Evolutionary conservation across 2,113 vertebrate genomes (phyloP).

Genomic region (Catagonus wagneri): DNA sequence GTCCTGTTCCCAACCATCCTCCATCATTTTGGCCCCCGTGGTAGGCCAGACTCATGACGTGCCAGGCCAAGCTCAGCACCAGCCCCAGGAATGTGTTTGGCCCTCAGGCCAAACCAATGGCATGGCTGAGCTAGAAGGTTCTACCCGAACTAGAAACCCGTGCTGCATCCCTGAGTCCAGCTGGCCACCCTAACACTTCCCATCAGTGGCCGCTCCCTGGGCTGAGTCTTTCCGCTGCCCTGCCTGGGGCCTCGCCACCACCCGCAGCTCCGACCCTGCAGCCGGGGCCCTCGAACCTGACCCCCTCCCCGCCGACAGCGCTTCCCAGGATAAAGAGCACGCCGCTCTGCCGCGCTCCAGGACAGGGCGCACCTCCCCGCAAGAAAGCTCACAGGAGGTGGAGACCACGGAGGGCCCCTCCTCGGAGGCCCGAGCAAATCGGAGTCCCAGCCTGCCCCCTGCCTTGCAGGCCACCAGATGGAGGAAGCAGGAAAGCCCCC

Average conservation of each 20-base stretch:
- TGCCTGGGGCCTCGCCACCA: background rate
- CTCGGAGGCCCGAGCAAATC: background rate
- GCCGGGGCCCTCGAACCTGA: background rate
- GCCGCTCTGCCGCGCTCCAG: background rate
- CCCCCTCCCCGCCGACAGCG: background rate
- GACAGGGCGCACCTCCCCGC: background rate
- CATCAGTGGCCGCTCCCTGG: accelerated
- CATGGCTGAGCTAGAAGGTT: accelerated
- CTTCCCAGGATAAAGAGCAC: background rate
- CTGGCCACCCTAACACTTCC: accelerated
- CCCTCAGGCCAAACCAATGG: background rate
- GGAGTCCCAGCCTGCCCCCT: too few relatives aligned
- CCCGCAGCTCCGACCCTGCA: background rate
- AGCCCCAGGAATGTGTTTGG: background rate
- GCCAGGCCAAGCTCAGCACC: background rate
- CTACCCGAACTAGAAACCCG: background rate
- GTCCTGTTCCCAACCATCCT: background rate
- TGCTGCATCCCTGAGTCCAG: background rate
- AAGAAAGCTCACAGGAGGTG: background rate
- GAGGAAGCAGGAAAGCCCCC: accelerated
- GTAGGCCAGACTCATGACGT: accelerated
- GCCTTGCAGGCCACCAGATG: background rate
- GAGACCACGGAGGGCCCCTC: too few relatives aligned
- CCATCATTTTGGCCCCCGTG: background rate
- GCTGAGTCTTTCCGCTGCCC: background rate